These are phyloP conservation scores for Centrocercus urophasianus DNA, from an alignment of 2,113 vertebrate genomes.

Conservation along the genomic window DNA sequence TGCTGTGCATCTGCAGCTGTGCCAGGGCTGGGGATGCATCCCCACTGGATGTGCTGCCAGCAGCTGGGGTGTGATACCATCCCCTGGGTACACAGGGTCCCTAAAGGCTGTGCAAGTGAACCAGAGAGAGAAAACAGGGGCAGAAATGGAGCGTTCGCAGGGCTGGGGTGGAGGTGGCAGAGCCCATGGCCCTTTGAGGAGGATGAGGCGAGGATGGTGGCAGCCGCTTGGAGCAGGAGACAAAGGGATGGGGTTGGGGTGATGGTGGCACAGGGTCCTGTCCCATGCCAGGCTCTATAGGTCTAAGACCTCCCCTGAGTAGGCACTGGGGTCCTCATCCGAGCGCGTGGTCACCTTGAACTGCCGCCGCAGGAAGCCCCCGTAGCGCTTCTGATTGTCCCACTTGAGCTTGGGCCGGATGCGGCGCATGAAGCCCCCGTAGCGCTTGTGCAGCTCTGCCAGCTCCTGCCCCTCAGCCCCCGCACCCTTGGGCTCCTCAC, in stretches of 20 bases:
- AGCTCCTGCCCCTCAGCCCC: constrained; percentile 55
- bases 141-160: neutral
- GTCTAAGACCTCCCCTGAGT: constrained; percentile 79
- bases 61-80: neutral
- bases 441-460: constrained; percentile 92
- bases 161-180: neutral
- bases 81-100: neutral
- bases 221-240: neutral
- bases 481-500: neutral
- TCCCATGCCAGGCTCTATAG: constrained; percentile 63
- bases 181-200: neutral
- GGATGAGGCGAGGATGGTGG: neutral
- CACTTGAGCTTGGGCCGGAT: constrained; percentile 94
- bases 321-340: constrained; percentile 85
- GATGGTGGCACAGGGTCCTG: neutral
- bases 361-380: constrained; percentile 92
- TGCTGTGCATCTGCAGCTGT: accelerated
- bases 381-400: constrained; percentile 96
- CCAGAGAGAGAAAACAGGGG: neutral
- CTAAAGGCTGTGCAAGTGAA: neutral
- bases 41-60: accelerated
- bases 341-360: constrained; percentile 92
- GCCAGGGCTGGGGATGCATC: accelerated
- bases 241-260: neutral
- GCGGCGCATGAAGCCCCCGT: constrained; percentile 94